phyloP scores from a whole-genome alignment of 92 coral and sea anemone genomes.

The Parazoanthus atlanticus region DNA sequence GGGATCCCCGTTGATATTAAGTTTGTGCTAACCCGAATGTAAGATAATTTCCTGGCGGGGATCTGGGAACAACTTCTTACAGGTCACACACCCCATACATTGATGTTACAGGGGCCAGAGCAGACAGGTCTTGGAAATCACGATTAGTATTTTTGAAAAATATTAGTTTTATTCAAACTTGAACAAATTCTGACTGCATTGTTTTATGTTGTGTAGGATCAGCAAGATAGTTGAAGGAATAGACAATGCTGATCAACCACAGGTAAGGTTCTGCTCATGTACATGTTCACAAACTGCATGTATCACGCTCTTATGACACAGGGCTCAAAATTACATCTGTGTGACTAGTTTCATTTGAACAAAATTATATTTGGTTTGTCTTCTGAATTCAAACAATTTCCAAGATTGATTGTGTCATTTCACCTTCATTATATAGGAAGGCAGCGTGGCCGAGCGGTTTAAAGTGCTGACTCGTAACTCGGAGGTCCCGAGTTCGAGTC shows the following conservation, averaged over 20 bases:
- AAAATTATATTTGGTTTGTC: background rate
- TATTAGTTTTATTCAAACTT: background rate
- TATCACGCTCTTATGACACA: background rate
- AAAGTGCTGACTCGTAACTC: too few relatives aligned
- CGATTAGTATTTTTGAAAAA: background rate
- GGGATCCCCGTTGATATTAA: too few relatives aligned
- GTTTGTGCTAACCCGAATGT: too few relatives aligned
- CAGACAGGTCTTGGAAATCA: background rate
- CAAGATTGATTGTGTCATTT: too few relatives aligned
- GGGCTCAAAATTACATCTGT: background rate
- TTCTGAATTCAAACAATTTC: background rate
- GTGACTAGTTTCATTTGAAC: background rate
- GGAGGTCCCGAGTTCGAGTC: too few relatives aligned
- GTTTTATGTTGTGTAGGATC: constrained; percentile 8
- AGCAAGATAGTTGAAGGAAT: constrained; percentile 39
- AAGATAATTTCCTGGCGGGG: background rate
- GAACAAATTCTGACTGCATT: background rate
- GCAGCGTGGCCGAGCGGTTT: too few relatives aligned
- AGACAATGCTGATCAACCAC: constrained; percentile 34
- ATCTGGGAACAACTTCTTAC: too few relatives aligned
- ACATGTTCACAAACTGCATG: background rate
- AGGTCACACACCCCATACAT: too few relatives aligned
- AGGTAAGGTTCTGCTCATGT: background rate
- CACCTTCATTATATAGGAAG: background rate
- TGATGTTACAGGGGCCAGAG: too few relatives aligned